These are phyloP conservation scores for Mercenaria mercenaria DNA, from an alignment of 1,140 invertebrate species.

Conservation along the genomic window DNA sequence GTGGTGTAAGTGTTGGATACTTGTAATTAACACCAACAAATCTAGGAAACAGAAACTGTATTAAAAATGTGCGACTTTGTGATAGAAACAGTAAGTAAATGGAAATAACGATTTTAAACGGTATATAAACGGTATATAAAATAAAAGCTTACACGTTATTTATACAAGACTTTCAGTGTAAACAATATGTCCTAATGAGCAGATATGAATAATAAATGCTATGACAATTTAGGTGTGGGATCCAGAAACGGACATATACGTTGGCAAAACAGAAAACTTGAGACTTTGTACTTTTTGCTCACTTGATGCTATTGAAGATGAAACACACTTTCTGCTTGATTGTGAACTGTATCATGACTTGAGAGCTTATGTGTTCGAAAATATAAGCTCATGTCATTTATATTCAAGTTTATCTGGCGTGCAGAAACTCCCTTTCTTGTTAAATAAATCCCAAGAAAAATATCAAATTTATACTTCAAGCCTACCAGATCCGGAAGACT, in stretches of 20 bases:
- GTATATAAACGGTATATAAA: background rate
- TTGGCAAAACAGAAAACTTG: too few species aligned
- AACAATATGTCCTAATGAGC: constrained; percentile 33
- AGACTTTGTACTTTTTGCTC: constrained; percentile 1
- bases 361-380: background rate
- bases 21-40: background rate
- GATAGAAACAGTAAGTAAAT: background rate
- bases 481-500: too few species aligned
- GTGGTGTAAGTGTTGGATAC: too few species aligned
- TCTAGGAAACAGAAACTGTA: background rate
- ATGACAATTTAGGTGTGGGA: constrained; percentile 43
- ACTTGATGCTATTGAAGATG: too few species aligned
- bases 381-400: too few species aligned
- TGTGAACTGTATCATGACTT: constrained; percentile 16
- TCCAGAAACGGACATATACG: constrained; percentile 54
- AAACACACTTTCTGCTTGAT: background rate
- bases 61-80: background rate
- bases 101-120: background rate
- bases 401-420: too few species aligned
- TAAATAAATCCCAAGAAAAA: too few species aligned
- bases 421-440: too few species aligned
- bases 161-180: constrained; percentile 1
- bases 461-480: too few species aligned
- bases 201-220: background rate
- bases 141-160: constrained; percentile 33